phyloP scores from a whole-genome alignment of 2,888 invertebrate species.

The Acronicta aceris region DNA sequence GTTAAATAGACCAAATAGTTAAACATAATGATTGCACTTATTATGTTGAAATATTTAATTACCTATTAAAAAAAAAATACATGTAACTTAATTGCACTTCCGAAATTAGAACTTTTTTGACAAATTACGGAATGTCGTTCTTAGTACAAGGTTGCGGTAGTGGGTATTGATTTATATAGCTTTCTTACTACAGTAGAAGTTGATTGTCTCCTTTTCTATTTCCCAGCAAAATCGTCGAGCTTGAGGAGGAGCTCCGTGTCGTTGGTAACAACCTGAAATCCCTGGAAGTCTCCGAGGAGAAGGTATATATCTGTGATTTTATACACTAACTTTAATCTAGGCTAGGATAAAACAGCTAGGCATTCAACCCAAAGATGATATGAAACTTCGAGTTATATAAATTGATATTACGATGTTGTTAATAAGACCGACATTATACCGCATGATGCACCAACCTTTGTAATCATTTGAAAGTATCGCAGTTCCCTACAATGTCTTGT shows the following conservation, averaged over 20 bases:
- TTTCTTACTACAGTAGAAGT: conserved; percentile 68
- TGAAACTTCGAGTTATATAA: conserved; percentile 11
- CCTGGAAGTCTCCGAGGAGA: conserved; percentile 99
- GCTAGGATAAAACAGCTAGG: conserved; percentile 26
- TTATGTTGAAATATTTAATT: conserved; percentile 32
- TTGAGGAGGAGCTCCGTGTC: conserved; percentile 99
- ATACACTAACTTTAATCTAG: conserved; percentile 18
- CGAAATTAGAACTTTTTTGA: conserved; percentile 4
- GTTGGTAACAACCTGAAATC: conserved; percentile 99
- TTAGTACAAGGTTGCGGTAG: conserved; percentile 2
- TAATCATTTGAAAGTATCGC: conserved; percentile 28
- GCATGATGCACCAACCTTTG: conserved; percentile 84
- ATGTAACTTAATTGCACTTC: not conserved
- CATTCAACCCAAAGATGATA: conserved; percentile 19
- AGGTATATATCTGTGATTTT: conserved; percentile 91
- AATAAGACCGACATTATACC: conserved; percentile 20
- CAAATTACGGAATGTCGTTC: conserved; percentile 5
- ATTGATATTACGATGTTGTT: not conserved
- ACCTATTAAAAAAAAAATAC: conserved; percentile 11
- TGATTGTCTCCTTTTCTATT: conserved; percentile 69
- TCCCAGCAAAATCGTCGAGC: conserved; percentile 99
- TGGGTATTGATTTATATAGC: not conserved
- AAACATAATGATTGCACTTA: conserved; percentile 36
- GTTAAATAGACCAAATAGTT: conserved; percentile 49
- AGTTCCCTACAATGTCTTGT: conserved; percentile 38